Conservation (phyloP, 2,113 vertebrate genomes). For the Pelodiscus sinensis region DNA sequence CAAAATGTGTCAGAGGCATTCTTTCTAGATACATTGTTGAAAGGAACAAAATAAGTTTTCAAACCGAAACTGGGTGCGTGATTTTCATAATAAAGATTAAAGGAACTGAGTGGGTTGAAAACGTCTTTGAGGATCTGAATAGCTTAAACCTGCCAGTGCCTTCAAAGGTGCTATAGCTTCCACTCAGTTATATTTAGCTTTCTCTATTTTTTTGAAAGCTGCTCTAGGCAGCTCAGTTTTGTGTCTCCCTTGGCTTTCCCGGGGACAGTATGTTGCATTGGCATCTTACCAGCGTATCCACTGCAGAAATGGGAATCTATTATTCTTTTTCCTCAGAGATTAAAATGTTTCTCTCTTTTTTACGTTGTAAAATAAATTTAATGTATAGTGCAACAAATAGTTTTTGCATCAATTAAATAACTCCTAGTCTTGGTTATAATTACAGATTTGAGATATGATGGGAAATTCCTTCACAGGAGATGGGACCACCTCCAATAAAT, state of each 20-base stretch:
- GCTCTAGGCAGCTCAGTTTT: conserved; percentile 39
- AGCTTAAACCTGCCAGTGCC: conserved; percentile 67
- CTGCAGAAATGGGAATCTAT: conserved; percentile 37
- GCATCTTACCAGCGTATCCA: conserved; percentile 47
- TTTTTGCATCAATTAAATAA: conserved; percentile 10
- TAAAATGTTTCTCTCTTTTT: conserved; percentile 44
- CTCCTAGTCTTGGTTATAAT: conserved; percentile 19
- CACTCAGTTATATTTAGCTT: conserved; percentile 75
- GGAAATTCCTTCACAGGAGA: conserved; percentile 32
- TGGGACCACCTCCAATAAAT: conserved; percentile 19
- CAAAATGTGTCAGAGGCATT: conserved; percentile 14
- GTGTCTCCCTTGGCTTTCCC: conserved; percentile 74
- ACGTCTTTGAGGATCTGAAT: conserved; percentile 72
- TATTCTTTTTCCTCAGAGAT: conserved; percentile 47
- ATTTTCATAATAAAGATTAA: conserved; percentile 68
- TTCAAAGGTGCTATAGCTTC: conserved; percentile 73
- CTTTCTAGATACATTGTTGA: neutral
- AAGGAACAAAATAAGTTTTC: conserved; percentile 49
- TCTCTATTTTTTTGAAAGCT: conserved; percentile 43
- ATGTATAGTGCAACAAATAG: neutral
- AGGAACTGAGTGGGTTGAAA: conserved; percentile 68
- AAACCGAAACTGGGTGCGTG: conserved; percentile 11
- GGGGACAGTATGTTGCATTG: conserved; percentile 54
- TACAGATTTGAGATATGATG: neutral
- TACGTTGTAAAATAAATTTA: conserved; percentile 2